Percentiles rank a stretch among this genome's conserved stretches.
phyloP scores from a whole-genome alignment of 2,888 invertebrate genomes.

The Argyra leucocephala region DNA sequence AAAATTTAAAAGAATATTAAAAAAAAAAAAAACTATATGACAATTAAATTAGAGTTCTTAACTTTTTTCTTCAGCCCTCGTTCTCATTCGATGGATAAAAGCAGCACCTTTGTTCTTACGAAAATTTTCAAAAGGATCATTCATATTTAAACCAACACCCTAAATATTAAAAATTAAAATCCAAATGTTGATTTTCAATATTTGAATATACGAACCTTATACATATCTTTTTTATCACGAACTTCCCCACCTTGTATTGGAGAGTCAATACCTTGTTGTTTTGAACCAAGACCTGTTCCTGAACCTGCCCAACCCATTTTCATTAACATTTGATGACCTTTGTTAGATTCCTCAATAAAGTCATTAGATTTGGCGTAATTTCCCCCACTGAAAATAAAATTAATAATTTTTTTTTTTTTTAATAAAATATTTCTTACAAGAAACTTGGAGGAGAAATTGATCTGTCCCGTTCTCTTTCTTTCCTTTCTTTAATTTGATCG shows the following conservation, averaged over 20 bases:
- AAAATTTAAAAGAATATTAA: too few relatives aligned
- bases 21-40: too few relatives aligned
- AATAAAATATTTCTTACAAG: constrained; percentile 48
- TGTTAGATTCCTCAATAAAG: constrained; percentile 79
- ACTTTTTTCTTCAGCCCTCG: constrained; percentile 66
- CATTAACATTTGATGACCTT: constrained; percentile 91
- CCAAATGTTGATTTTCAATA: background rate
- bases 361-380: constrained; percentile 44
- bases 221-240: constrained; percentile 84
- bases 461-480: constrained; percentile 45
- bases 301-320: constrained; percentile 95
- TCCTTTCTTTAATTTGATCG: constrained; percentile 31
- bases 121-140: constrained; percentile 95
- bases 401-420: background rate
- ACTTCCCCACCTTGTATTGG: constrained; percentile 87
- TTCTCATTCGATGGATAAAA: constrained; percentile 88
- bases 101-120: constrained; percentile 92
- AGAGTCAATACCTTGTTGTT: constrained; percentile 91
- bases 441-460: constrained; percentile 60
- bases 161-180: constrained; percentile 28
- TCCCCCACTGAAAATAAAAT: constrained; percentile 33
- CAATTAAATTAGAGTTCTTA: constrained; percentile 18
- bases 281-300: constrained; percentile 84
- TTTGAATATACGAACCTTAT: constrained; percentile 49
- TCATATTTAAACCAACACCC: constrained; percentile 85